Evolutionary conservation across 2,888 invertebrate genomes (phyloP).

Genomic region (Apodemia mormo): DNA sequence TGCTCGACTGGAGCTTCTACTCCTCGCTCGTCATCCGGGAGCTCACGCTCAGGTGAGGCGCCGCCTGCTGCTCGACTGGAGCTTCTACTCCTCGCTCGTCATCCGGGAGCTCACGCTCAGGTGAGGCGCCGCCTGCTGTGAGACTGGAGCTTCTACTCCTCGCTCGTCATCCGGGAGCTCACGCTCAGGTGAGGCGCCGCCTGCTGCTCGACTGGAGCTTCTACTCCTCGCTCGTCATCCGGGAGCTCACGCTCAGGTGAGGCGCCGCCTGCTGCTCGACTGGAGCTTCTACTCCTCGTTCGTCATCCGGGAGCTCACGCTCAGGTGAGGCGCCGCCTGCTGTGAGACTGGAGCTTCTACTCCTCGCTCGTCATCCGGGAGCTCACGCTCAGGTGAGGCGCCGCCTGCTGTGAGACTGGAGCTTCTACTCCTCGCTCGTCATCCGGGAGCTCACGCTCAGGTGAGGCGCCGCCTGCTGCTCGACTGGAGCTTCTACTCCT

Average conservation of each 20-base stretch:
- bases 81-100: too few species aligned
- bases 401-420: slow-evolving; percentile 98
- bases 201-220: slow-evolving; percentile 96
- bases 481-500: slow-evolving; percentile 87
- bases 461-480: slow-evolving; percentile 89
- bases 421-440: slow-evolving; percentile 99
- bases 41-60: slow-evolving; percentile 86
- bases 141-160: slow-evolving; percentile 99
- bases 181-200: slow-evolving; percentile 86
- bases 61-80: slow-evolving; percentile 98
- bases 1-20: slow-evolving; percentile 99
- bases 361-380: slow-evolving; percentile 77
- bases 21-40: slow-evolving; percentile 99
- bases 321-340: slow-evolving; percentile 87
- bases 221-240: slow-evolving; percentile 76
- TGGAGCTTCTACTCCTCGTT: slow-evolving; percentile 99
- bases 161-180: slow-evolving; percentile 98
- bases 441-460: slow-evolving; percentile 96
- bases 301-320: slow-evolving; percentile 97
- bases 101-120: slow-evolving; percentile 79
- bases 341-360: slow-evolving; percentile 92
- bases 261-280: slow-evolving; percentile 94
- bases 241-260: too few species aligned
- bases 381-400: slow-evolving; percentile 53
- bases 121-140: slow-evolving; percentile 93